Evolutionary conservation across 2,797 vertebrate genomes (phyloP).

Genomic region (Arrhamphus sclerolepis): DNA sequence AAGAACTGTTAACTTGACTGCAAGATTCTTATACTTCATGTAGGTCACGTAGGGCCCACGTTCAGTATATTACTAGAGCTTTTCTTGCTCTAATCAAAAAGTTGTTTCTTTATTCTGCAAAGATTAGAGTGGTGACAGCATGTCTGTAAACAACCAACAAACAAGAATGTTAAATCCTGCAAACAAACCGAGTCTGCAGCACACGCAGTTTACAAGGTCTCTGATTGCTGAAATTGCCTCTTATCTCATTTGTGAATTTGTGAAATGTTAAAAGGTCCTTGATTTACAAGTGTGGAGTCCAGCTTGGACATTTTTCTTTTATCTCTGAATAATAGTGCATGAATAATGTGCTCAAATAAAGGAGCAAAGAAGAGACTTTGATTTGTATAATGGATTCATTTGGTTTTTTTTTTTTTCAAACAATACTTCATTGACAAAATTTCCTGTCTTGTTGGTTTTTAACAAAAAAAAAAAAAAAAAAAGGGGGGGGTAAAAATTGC

Average conservation of each 20-base stretch:
- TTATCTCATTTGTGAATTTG: slow-evolving; percentile 39
- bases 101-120: slow-evolving; percentile 62
- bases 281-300: slow-evolving; percentile 11
- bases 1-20: slow-evolving; percentile 24
- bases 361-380: neutral
- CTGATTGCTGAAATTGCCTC: slow-evolving; percentile 32
- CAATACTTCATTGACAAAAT: no score
- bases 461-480: no score
- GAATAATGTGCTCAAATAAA: slow-evolving; percentile 13
- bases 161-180: slow-evolving; percentile 52
- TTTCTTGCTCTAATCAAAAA: no score
- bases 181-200: slow-evolving; percentile 36
- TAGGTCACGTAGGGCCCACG: slow-evolving; percentile 42
- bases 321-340: slow-evolving; percentile 14
- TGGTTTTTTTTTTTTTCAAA: no score
- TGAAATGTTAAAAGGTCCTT: slow-evolving; percentile 26
- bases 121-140: slow-evolving; percentile 57
- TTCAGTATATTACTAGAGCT: no score
- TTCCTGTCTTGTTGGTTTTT: no score
- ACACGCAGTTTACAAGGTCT: slow-evolving; percentile 51
- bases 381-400: no score
- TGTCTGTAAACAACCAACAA: slow-evolving; percentile 72
- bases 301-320: slow-evolving; percentile 1
- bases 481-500: no score
- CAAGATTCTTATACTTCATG: slow-evolving; percentile 43